Evolutionary conservation across 2,113 vertebrate species (phyloP), one percentile per base, ranked within the genome.

Genomic region (Podilymbus podiceps): DNA sequence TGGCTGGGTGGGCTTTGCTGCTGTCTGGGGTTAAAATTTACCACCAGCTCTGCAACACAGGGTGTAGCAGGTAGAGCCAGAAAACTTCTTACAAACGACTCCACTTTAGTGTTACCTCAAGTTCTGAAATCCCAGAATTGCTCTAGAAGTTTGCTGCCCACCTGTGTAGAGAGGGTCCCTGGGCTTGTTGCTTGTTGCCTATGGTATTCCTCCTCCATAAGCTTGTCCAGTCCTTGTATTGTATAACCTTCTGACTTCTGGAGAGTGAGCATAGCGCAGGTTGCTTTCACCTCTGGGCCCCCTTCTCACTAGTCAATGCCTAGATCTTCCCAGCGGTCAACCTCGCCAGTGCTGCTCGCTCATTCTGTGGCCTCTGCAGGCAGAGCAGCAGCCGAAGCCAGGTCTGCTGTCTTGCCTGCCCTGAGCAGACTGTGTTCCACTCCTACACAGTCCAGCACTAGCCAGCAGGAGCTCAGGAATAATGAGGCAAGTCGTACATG

Each of bases 381-480:
- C 42, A 12, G 73, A 16, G 24, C 3, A 5, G 12, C 44, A 23
- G 64, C 35, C 28, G 9, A 15, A 12, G 33, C 5, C 4, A 0
- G 15, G 8, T 35, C 27, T 44, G 44, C 35, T 23, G 44, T 12
- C 2, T 20, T 7, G 3, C 5, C 11, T 2, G 2, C 44, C 16
- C 52, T 24, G 19, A 5, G 47, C 59, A 60, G 72, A 22, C 69
- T 27, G 6, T 6, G 12, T 50, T 71, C 4, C 9, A n/a, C n/a
- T 25, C 2, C 0, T 1, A 2, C 0, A 0, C 17, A 3, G 25
- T 20, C 56, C 80, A 30, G 56, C 42, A 10, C 0, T 2, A 44
- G 25, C 20, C 58, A 19, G 27, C n/a, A 63, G 63, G 8, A 49
- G 56, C 85, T 66, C 9, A 6, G 69, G 60, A 24, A 6, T 1